A percentile compares a stretch with the other conserved stretches of the same genome.
These are phyloP conservation scores for Leptobrachium ailaonicum DNA, from an alignment of 2,113 vertebrate species.

Conservation along the genomic window DNA sequence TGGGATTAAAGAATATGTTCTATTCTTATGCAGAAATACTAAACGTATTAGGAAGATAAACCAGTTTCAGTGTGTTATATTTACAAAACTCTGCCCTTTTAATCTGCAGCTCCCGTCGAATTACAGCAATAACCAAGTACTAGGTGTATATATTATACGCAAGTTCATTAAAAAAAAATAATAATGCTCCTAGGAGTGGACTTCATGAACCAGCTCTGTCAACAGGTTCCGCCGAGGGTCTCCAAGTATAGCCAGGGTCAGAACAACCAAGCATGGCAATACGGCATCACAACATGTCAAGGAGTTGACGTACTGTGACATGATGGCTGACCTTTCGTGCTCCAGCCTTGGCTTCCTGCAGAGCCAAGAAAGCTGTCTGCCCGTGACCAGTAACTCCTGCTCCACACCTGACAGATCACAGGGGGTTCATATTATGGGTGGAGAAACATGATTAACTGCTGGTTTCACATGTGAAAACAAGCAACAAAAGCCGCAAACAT, in stretches of 20 bases:
- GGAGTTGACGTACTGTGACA: slow-evolving; percentile 71
- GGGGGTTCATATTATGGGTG: neutral
- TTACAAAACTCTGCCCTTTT: too few relatives aligned
- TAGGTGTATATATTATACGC: neutral
- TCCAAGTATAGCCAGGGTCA: slow-evolving; percentile 60
- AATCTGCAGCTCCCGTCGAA: too few relatives aligned
- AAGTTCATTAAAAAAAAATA: slow-evolving; percentile 6
- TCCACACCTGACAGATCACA: slow-evolving; percentile 63
- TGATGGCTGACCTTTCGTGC: slow-evolving; percentile 78
- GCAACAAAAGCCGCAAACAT: too few relatives aligned
- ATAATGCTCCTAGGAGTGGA: neutral
- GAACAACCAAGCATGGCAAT: slow-evolving; percentile 69
- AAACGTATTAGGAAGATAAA: neutral
- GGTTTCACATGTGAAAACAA: too few relatives aligned
- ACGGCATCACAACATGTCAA: slow-evolving; percentile 83
- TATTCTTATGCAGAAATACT: too few relatives aligned
- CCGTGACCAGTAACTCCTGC: slow-evolving; percentile 68
- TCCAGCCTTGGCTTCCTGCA: slow-evolving; percentile 65
- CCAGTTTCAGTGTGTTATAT: too few relatives aligned
- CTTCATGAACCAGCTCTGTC: slow-evolving; percentile 6
- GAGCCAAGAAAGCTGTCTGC: slow-evolving; percentile 62
- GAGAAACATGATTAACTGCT: too few relatives aligned
- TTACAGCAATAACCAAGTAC: too few relatives aligned
- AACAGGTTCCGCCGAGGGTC: slow-evolving; percentile 8
- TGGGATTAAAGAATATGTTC: too few relatives aligned